Conservation (phyloP, 2,888 invertebrate genomes). For the Seira musarum region DNA sequence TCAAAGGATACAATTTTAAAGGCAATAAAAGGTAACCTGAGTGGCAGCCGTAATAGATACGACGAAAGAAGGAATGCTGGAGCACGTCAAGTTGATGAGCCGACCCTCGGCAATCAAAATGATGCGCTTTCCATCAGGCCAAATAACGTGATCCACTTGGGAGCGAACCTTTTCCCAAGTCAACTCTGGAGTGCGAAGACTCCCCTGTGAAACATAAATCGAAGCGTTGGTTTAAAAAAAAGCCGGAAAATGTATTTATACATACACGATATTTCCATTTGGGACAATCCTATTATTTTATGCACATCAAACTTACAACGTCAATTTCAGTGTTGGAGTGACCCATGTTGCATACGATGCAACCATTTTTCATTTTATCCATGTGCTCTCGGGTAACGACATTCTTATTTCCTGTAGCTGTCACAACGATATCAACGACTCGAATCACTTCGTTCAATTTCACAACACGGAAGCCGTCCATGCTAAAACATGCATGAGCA, state of each 20-base stretch:
- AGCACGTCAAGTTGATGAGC: slow-evolving; percentile 96
- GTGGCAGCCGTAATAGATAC: slow-evolving; percentile 98
- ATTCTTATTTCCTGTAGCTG: slow-evolving; percentile 98
- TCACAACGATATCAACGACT: slow-evolving; percentile 95
- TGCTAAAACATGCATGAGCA: too few relatives aligned
- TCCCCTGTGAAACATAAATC: slow-evolving; percentile 77
- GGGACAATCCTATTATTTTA: background rate
- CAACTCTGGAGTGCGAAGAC: slow-evolving; percentile 92
- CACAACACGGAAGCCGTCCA: slow-evolving; percentile 97
- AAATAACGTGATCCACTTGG: slow-evolving; percentile 98
- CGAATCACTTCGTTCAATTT: slow-evolving; percentile 94
- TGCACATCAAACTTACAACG: slow-evolving; percentile 77
- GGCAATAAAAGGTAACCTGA: slow-evolving; percentile 75
- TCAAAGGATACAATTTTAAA: background rate
- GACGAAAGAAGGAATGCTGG: slow-evolving; percentile 97
- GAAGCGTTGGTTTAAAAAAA: background rate
- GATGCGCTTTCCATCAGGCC: slow-evolving; percentile 97
- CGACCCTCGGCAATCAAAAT: slow-evolving; percentile 95
- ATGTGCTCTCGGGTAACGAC: slow-evolving; percentile 95
- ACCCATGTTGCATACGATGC: slow-evolving; percentile 97
- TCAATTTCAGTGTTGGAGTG: slow-evolving; percentile 98
- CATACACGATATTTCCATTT: background rate
- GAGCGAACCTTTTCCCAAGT: slow-evolving; percentile 98
- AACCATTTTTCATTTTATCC: slow-evolving; percentile 97
- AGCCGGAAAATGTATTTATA: background rate